Evolutionary conservation across 2,113 vertebrate genomes (phyloP), one percentile per base, ranked within the genome.

Genomic region (Toxotes jaculatrix): DNA sequence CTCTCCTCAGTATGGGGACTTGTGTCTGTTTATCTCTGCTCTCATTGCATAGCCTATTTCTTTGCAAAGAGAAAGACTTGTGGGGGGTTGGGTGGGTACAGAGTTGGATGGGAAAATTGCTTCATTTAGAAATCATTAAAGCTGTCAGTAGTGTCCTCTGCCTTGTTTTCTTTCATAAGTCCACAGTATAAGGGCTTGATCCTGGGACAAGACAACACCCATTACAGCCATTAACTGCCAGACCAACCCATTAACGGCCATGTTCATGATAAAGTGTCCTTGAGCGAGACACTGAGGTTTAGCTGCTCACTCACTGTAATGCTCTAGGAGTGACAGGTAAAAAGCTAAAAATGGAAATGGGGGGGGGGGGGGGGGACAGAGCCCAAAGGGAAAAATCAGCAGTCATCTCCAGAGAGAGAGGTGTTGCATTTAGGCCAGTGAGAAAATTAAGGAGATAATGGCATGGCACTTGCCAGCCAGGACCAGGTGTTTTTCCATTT

Each of bases 31-130:
- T 82, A 74, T 85, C 74, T 77, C 53, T 10, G 31, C 32, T 74
- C 40, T 82, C 55, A 43, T 74, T 80, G 75, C 66, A 71, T 55
- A 80, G 68, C 78, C 73, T 77, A 36, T 82, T 77, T 82, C 75
- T 79, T 82, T 73, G 73, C 38, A 55, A 70, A 65, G 43, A 27
- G 55, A n/a, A 73, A 67, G 66, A 34, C 63, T 61, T 66, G 72
- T 82, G 85, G 85, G 85, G 85, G 89, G 75, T 69, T 82, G 81
- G 79, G 86, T 63, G 38, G 78, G 63, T 32, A 23, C 64, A 34
- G 40, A 31, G 56, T 65, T 56, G 31, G 23, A 27, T 69, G 67
- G 34, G 45, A 75, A 79, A 69, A 45, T 45, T 7, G 57, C 70
- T 75, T 69, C 23, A 80, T 79, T 87, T 80, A 70, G 53, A 85